Base-by-base conservation (phyloP, 2,113 vertebrate genomes). In the Cheirogaleus medius region DNA sequence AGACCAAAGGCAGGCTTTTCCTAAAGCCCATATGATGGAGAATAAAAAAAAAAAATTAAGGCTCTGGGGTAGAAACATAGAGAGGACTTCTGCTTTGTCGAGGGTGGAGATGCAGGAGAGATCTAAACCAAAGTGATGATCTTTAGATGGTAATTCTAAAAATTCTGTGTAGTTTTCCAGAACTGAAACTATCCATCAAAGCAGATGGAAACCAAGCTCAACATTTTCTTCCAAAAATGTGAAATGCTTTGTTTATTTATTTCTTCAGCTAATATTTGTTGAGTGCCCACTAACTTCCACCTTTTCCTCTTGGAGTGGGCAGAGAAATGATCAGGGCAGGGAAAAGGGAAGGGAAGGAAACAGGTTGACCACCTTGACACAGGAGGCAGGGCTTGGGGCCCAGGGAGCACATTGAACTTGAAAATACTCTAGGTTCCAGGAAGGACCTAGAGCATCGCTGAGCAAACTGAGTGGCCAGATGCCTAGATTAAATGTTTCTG, bases 191-290 rank as follows among this genome's bases (percentile, higher is more conserved):
- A 54, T 88, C 54, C 8, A 32, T 52, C 10, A 74, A 89, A 77
- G 69, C 29, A 93, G 78, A 94, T 69, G 58, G 96, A 97, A 97
- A 58, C 12, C 37, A 88, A 94, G 8, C 21, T 85, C 42, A 71
- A 60, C 27, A 56, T 25, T 90, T 95, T 83, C 54, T 89, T 91
- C 78, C 44, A 37, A 95, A 97, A 95, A 56, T 52, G 71, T 34
- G 73, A 95, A 93, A 80, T 69, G 44, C 58, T 81, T 71, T 85
- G 15, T 92, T 96, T 94, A 73, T 87, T 78, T 91, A 92, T 94
- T 60, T 96, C 88, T 95, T 94, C 74, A 95, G 80, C 83, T 84
- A 90, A 81, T 90, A 94, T 87, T 94, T 94, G 86, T 66, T 44
- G 44, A 84, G 34, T 60, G 32, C 25, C 56, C 83, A 87, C 52